Conservation (phyloP, 2,113 vertebrate genomes). For the Arizona elegans region DNA sequence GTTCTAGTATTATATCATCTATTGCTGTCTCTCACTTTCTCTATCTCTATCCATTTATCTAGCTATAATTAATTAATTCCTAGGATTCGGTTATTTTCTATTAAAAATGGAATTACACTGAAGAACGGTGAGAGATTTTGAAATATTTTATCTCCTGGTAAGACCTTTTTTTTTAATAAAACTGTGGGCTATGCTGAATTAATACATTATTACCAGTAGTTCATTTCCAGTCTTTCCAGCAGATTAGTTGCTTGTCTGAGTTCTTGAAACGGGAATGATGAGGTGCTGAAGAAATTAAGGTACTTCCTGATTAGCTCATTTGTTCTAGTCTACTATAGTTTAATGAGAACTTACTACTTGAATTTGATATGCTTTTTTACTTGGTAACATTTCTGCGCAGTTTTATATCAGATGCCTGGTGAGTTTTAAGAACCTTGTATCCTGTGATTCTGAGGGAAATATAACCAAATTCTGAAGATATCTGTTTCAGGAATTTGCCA, state of each 20-base stretch:
- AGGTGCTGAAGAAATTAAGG: conserved; percentile 25
- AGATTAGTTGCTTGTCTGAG: conserved; percentile 51
- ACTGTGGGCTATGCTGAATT: conserved; percentile 23
- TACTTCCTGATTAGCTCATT: conserved; percentile 24
- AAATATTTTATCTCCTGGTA: background rate
- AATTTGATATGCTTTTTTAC: background rate
- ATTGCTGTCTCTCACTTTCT: background rate
- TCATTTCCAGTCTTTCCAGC: conserved; percentile 34
- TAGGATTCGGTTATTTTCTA: conserved; percentile 2
- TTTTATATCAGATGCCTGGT: background rate
- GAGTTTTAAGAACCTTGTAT: background rate
- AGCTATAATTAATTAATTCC: background rate
- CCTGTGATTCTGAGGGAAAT: background rate
- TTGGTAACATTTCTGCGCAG: background rate
- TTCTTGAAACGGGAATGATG: conserved; percentile 27
- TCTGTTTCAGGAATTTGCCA: background rate
- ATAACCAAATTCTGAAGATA: background rate
- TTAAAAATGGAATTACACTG: background rate
- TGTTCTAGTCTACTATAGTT: background rate
- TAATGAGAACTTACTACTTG: conserved; percentile 25
- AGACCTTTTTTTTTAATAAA: background rate
- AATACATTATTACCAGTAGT: conserved; percentile 1
- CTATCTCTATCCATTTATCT: background rate
- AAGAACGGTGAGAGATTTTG: background rate
- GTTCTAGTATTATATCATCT: background rate